phyloP scores from a whole-genome alignment of 2,113 vertebrate species.

The Sinocyclocheilus rhinocerous region DNA sequence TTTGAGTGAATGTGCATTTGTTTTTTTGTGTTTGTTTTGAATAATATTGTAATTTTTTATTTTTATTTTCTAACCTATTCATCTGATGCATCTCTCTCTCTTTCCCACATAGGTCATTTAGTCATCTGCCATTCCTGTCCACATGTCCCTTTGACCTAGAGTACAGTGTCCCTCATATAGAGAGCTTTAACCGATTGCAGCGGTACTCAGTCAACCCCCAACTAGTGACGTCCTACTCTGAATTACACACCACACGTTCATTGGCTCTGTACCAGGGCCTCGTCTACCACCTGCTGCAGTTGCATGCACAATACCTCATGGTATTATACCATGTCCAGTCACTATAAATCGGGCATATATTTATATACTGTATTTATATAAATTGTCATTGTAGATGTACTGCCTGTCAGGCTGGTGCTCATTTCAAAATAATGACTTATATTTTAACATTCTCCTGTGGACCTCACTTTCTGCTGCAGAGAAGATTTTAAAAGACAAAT shows the following conservation, averaged over 20 bases:
- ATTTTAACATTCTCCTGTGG: neutral
- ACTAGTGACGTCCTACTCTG: neutral
- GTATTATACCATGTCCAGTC: neutral
- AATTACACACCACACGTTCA: neutral
- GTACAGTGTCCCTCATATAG: neutral
- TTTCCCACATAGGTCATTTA: neutral
- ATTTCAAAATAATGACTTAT: neutral
- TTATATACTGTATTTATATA: neutral
- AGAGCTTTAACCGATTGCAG: neutral
- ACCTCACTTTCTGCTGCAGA: neutral
- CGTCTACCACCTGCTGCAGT: neutral
- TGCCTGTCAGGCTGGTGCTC: neutral
- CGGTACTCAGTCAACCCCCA: neutral
- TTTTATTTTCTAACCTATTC: neutral
- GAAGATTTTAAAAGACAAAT: neutral
- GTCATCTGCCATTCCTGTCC: neutral
- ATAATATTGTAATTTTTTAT: neutral
- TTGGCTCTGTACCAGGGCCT: neutral
- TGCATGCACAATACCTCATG: neutral
- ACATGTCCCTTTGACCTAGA: neutral
- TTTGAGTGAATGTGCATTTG: neutral
- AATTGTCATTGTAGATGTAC: neutral
- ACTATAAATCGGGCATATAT: neutral
- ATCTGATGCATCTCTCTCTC: neutral
- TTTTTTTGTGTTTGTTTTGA: neutral